These are phyloP conservation scores for Xerus rutilus DNA, from an alignment of 2,797 vertebrate species.

Conservation along the genomic window DNA sequence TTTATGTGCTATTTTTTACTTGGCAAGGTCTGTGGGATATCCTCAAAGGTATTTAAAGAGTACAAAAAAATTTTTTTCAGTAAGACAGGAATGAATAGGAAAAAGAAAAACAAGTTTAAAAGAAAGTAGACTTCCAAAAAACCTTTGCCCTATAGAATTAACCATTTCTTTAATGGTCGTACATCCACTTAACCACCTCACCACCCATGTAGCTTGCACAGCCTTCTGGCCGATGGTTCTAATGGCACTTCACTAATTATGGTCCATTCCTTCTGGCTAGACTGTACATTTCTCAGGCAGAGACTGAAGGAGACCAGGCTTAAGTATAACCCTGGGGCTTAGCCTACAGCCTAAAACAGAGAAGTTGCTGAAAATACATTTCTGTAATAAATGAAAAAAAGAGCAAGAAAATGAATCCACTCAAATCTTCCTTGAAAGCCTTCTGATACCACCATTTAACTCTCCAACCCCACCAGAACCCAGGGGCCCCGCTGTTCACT, in stretches of 20 bases:
- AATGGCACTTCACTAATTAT: constrained; percentile 47
- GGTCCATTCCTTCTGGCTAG: not conserved
- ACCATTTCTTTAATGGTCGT: not conserved
- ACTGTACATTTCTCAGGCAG: not conserved
- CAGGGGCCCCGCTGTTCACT: not conserved
- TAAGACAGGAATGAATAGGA: not conserved
- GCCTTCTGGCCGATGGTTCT: not conserved
- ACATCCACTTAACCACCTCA: not conserved
- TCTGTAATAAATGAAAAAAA: constrained; percentile 30
- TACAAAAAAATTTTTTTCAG: not conserved
- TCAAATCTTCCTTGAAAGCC: not conserved
- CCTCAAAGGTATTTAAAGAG: constrained; percentile 63
- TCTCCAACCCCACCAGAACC: not conserved
- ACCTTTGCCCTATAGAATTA: not conserved
- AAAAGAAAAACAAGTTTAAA: not conserved
- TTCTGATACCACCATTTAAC: not conserved
- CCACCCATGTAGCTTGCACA: not conserved
- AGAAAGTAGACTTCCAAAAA: constrained; percentile 2
- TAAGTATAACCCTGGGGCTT: not conserved
- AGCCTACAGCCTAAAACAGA: not conserved
- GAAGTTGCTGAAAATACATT: not conserved
- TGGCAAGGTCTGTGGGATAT: constrained; percentile 57
- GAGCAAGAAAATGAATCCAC: not conserved
- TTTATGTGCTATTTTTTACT: constrained; percentile 69
- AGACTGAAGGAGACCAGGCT: not conserved